Conservation (phyloP, 2,113 vertebrate species). For the Paramisgurnus dabryanus region DNA sequence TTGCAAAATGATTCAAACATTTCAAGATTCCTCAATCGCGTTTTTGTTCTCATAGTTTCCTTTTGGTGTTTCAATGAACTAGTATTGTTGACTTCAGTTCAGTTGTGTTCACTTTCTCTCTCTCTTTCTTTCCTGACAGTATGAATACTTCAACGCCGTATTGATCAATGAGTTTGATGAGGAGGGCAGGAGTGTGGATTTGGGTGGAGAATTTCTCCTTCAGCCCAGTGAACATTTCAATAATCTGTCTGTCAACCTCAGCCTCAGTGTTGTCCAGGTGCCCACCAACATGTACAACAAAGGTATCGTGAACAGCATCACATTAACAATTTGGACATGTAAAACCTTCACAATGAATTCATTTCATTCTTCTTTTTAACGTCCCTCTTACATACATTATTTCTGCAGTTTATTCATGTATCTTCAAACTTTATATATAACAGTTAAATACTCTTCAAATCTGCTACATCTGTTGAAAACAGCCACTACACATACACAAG, state of each 20-base stretch:
- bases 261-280: slow-evolving; percentile 95
- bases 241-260: slow-evolving; percentile 96
- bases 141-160: slow-evolving; percentile 98
- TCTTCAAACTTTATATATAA: too few relatives aligned
- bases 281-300: slow-evolving; percentile 99
- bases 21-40: too few relatives aligned
- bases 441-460: too few relatives aligned
- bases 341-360: too few relatives aligned
- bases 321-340: too few relatives aligned
- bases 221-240: slow-evolving; percentile 98
- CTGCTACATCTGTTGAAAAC: too few relatives aligned
- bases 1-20: too few relatives aligned
- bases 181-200: slow-evolving; percentile 88
- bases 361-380: too few relatives aligned
- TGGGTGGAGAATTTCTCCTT: slow-evolving; percentile 94
- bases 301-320: slow-evolving; percentile 27
- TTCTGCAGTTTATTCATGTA: too few relatives aligned
- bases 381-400: too few relatives aligned
- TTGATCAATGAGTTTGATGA: slow-evolving; percentile 94
- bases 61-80: neutral
- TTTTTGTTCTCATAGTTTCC: neutral
- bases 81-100: neutral
- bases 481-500: too few relatives aligned
- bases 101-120: neutral
- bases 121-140: slow-evolving; percentile 75